Percentiles rank a stretch among this genome's conserved stretches.
Conservation (phyloP, 1,140 invertebrate species). For the Hycleus cichorii region DNA sequence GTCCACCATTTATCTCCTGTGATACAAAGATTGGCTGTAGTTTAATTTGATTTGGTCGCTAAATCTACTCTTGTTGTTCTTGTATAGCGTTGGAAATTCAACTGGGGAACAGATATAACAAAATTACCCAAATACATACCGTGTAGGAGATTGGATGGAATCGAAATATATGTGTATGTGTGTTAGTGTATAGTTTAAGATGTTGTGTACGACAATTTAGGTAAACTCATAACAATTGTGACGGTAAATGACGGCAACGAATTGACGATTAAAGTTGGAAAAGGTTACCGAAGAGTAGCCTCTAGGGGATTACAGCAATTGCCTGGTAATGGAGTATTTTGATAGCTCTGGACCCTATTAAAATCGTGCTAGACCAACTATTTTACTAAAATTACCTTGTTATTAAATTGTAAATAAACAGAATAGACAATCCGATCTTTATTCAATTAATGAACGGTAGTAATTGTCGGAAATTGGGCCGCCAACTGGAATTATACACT, state of each 20-base stretch:
- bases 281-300: constrained; percentile 1
- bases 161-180: background rate
- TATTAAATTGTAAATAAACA: constrained; percentile 18
- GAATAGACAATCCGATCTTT: constrained; percentile 3
- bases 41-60: no score
- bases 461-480: no score
- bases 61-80: no score
- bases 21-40: no score
- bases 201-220: background rate
- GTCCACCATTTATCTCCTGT: no score
- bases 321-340: constrained; percentile 17
- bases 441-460: constrained; percentile 1
- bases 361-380: constrained; percentile 9
- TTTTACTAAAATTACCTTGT: constrained; percentile 10
- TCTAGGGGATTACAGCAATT: constrained; percentile 12
- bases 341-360: constrained; percentile 16
- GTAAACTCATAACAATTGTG: background rate
- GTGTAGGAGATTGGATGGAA: background rate
- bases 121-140: background rate
- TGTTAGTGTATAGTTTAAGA: background rate
- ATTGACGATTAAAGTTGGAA: background rate
- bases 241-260: background rate
- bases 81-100: no score
- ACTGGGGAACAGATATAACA: no score
- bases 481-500: no score